These are phyloP conservation scores for Lepilemur septentrionalis DNA, from an alignment of 2,797 vertebrate species.

Conservation along the genomic window DNA sequence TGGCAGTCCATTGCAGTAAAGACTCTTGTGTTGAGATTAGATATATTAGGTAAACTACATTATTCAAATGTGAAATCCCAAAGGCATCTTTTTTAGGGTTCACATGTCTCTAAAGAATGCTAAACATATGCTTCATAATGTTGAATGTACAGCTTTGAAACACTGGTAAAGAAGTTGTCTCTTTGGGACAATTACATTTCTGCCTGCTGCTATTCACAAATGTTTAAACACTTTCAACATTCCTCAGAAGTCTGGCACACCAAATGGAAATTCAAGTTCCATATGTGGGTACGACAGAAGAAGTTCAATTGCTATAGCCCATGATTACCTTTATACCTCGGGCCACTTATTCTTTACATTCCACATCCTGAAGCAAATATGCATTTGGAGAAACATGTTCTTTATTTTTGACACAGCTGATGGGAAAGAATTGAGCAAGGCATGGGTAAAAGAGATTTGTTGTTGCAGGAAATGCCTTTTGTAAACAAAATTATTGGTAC, in stretches of 20 bases:
- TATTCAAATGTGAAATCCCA: conserved; percentile 1
- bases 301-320: neutral
- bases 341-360: neutral
- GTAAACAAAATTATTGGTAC: neutral
- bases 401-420: neutral
- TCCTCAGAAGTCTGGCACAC: neutral
- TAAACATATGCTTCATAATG: conserved; percentile 13
- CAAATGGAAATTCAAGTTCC: neutral
- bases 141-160: neutral
- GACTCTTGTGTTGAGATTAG: neutral
- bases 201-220: conserved; percentile 25
- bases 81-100: neutral
- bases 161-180: neutral
- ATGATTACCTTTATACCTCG: neutral
- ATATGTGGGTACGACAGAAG: neutral
- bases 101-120: neutral
- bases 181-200: neutral
- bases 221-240: conserved; percentile 25
- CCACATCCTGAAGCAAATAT: neutral
- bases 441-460: neutral
- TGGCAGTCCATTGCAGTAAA: neutral
- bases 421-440: neutral
- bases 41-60: neutral
- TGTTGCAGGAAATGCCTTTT: neutral
- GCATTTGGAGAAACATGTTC: neutral